A percentile compares a stretch with the other conserved stretches of the same genome.
These are phyloP conservation scores for Parnassius glacialis DNA, from an alignment of 2,888 invertebrate genomes.

Conservation along the genomic window DNA sequence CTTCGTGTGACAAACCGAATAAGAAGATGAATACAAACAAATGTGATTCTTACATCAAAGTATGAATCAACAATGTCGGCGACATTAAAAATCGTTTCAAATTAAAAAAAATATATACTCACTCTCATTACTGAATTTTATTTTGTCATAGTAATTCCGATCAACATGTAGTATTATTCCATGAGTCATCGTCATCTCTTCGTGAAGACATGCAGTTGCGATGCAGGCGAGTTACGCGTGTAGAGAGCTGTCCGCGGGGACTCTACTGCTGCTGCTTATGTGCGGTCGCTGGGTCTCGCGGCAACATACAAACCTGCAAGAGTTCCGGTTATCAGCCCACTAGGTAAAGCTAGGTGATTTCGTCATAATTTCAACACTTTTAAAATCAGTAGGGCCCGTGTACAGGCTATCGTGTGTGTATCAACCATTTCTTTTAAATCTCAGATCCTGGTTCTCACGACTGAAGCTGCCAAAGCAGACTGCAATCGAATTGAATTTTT, in stretches of 20 bases:
- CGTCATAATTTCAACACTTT: conserved; percentile 53
- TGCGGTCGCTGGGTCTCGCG: conserved; percentile 40
- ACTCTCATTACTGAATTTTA: conserved; percentile 53
- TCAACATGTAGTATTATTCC: conserved; percentile 78
- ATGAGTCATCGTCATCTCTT: conserved; percentile 71
- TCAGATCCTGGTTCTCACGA: conserved; percentile 46
- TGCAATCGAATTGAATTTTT: conserved; percentile 7
- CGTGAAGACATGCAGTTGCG: conserved; percentile 57
- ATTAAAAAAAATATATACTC: conserved; percentile 43
- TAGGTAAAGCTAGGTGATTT: conserved; percentile 71
- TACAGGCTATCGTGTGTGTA: conserved; percentile 55
- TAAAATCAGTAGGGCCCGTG: conserved; percentile 35
- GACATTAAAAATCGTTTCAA: conserved; percentile 20
- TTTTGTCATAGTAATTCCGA: conserved; percentile 66
- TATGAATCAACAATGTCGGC: no score
- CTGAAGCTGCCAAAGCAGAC: conserved; percentile 20
- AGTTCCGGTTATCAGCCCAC: conserved; percentile 74
- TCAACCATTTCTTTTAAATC: conserved; percentile 62
- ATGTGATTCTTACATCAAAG: no score
- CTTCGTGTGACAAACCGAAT: no score
- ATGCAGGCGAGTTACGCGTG: conserved; percentile 53
- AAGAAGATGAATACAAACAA: no score
- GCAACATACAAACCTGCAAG: conserved; percentile 45
- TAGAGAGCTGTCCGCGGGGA: conserved; percentile 38
- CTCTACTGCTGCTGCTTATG: conserved; percentile 34